A percentile compares a stretch with the other conserved stretches of the same genome.
phyloP scores from a whole-genome alignment of 2,888 invertebrate genomes.

The Polydesmus complanatus region DNA sequence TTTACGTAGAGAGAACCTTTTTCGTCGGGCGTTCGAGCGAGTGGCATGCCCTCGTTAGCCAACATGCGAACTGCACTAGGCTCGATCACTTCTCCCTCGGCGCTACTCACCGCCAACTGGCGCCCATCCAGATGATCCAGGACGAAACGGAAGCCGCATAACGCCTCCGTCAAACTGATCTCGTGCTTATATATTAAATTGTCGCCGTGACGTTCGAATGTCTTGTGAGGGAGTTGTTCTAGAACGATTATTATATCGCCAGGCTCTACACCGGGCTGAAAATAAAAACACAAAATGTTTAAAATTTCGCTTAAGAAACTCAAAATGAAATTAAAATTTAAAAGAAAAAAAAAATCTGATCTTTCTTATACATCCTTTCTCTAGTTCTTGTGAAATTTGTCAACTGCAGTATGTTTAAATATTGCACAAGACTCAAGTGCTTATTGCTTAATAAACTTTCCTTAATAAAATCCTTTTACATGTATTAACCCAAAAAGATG shows the following conservation, averaged over 20 bases:
- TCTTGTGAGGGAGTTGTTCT: conserved; percentile 61
- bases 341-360: too few relatives aligned
- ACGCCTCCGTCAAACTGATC: conserved; percentile 69
- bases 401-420: too few relatives aligned
- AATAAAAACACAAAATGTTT: conserved; percentile 20
- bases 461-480: too few relatives aligned
- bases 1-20: conserved; percentile 74
- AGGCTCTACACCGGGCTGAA: conserved; percentile 62
- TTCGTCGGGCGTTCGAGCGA: conserved; percentile 65
- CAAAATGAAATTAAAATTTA: too few relatives aligned
- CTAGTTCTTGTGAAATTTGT: too few relatives aligned
- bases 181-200: conserved; percentile 50
- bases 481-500: too few relatives aligned
- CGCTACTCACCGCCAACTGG: conserved; percentile 59
- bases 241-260: conserved; percentile 82
- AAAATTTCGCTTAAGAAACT: too few relatives aligned
- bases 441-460: too few relatives aligned
- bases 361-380: too few relatives aligned
- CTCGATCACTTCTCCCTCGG: conserved; percentile 66
- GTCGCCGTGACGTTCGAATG: conserved; percentile 61
- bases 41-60: conserved; percentile 80
- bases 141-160: conserved; percentile 74
- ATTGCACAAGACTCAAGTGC: too few relatives aligned
- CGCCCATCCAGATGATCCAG: conserved; percentile 83
- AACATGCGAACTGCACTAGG: conserved; percentile 53